Conservation (phyloP, 2,888 invertebrate species). For the Abscondita cerata region DNA sequence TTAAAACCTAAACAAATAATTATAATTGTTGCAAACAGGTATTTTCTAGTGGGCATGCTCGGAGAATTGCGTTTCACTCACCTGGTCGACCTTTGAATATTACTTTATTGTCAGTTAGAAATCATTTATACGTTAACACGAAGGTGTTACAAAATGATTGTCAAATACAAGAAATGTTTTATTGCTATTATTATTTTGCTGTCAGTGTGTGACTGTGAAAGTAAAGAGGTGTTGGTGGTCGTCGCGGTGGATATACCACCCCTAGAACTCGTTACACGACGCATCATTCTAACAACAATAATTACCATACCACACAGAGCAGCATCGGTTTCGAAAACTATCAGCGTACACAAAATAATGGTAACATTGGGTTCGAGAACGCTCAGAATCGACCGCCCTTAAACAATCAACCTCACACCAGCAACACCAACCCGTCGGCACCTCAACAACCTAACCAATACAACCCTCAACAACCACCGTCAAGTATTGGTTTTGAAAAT, state of each 20-base stretch:
- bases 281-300: not conserved
- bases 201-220: not conserved
- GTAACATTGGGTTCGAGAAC: conserved; percentile 25
- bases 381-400: conserved; percentile 11
- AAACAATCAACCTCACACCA: not conserved
- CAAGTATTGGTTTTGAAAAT: conserved; percentile 15
- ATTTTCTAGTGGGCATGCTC: conserved; percentile 12
- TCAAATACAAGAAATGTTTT: too few species aligned
- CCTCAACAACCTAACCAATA: not conserved
- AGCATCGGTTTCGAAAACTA: conserved; percentile 3
- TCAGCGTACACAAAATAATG: not conserved
- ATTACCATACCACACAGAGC: conserved; percentile 1
- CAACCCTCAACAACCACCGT: not conserved
- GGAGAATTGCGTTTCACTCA: conserved; percentile 3
- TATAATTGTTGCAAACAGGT: too few species aligned
- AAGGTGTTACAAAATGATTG: not conserved
- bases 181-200: not conserved
- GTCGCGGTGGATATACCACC: conserved; percentile 14
- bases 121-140: not conserved
- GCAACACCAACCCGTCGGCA: not conserved
- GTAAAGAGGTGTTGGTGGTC: not conserved
- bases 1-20: too few species aligned
- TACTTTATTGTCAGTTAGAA: conserved; percentile 4
- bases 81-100: conserved; percentile 17
- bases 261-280: not conserved